Base-by-base conservation (phyloP, 2,888 invertebrate genomes). In the Sinotaia quadrata region DNA sequence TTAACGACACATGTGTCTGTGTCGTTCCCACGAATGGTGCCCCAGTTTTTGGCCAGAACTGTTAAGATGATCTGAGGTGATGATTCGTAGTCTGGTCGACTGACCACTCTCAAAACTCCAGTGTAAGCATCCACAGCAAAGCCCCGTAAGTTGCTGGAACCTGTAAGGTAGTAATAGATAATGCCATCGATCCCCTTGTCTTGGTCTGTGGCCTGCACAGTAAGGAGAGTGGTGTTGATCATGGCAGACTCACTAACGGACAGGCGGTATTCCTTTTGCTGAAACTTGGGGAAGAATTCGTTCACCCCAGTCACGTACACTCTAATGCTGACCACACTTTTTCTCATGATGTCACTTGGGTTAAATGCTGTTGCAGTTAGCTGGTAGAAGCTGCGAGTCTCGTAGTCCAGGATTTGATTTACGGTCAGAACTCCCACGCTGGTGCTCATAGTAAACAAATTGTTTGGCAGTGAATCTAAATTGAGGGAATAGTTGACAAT, bases 41-140 rank as follows among this genome's bases (percentile, higher is more conserved):
- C 97, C 60, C 93, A 92, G 86, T 98, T 98, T 89, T 98, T 98
- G 0, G 97, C 97, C 90, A 97, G 91, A 0, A 97, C 96, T 0
- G 95, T 95, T 12, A 97, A 89, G 7, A 73, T 72, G 10, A 86
- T 79, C 33, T 68, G 37, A 7, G 80, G 80, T 1, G 82, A 79
- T 0, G 83, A 81, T 68, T 84, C 87, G 51, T 83, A 82, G 72
- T 83, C 87, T 94, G 90, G 84, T 92, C 92, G 71, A 94, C 77
- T 91, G 0, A 95, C 93, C 0, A 97, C 95, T 74, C 92, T 91
- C 72, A 97, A 93, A 0, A 93, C 92, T 0, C 97, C 97, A 0
- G 93, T 94, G 83, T 94, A 93, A 0, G 79, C 78, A 83, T 95
- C 94, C 49, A 97, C 94, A 36, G 92, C 92, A 85, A 97, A 97